Evolutionary conservation across 2,797 vertebrate genomes (phyloP), one percentile per base, ranked within the genome.

Genomic region (Paratrypauchen microcephalus): DNA sequence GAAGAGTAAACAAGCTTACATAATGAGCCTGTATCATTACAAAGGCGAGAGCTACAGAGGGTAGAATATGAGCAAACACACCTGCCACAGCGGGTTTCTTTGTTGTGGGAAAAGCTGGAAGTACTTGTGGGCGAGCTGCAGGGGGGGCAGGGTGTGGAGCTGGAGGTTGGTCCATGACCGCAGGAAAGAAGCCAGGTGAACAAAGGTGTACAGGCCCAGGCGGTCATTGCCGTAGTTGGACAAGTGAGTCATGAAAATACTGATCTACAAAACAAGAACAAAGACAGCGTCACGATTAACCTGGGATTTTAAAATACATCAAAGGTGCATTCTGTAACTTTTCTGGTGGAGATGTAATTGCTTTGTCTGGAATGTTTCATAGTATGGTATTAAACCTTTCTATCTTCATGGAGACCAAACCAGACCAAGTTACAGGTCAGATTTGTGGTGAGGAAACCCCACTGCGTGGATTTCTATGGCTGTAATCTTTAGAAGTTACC

Each of bases 211-310:
- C 1, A 98, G 91, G 18, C 97, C 97, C 71, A 98, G 92, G n/a
- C 96, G 96, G 75, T 99, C 97, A 0, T 99, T 98, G 18, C 97
- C 97, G 0, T 98, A 99, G 90, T 99, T 99, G 28, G 97, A 98
- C 68, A 99, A 90, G 83, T 99, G 97, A 55, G 97, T 99, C 97
- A 99, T 98, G 88, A 98, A 99, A 88, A 99, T 95, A 89, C 97
- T 99, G 92, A 98, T 97, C 97, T 98, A 63, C 60, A 59, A 66
- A 61, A 48, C 63, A 63, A 69, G 45, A 9, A 65, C 8, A 21
- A 47, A 75, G 63, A 24, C 6, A 13, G 18, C 48, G 6, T 5
- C 8, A 52, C 5, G 41, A 45, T 45, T 45, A 13, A 57, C 48
- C 61, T 28, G n/a, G 65, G 66, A 28, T 45, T 15, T 45, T 45